Conservation (phyloP, 2,888 invertebrate species). For the Phalera bucephala region DNA sequence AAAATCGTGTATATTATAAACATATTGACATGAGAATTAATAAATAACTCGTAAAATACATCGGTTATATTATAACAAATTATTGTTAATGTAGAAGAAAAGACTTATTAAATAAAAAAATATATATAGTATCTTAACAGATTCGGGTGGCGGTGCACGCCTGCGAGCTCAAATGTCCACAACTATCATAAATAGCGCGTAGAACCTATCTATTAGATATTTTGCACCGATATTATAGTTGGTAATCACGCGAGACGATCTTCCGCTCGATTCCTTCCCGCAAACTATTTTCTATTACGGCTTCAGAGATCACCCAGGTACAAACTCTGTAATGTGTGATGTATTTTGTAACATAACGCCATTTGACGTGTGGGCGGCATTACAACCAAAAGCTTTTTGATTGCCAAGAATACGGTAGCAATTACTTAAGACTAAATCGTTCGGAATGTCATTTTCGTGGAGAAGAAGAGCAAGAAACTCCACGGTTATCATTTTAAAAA, state of each 20-base stretch:
- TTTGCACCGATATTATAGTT: slow-evolving; percentile 75
- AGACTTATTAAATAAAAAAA: slow-evolving; percentile 68
- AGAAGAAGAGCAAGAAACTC: no score
- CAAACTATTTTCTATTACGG: not conserved
- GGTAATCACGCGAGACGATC: slow-evolving; percentile 49
- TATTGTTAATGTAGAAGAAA: slow-evolving; percentile 77
- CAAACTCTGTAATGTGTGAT: no score
- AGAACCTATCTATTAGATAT: slow-evolving; percentile 71
- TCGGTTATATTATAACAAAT: slow-evolving; percentile 60
- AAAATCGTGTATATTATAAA: slow-evolving; percentile 66
- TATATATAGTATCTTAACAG: slow-evolving; percentile 32
- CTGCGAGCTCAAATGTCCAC: slow-evolving; percentile 63
- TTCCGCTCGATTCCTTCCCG: slow-evolving; percentile 36
- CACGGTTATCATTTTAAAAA: no score
- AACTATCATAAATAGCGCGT: slow-evolving; percentile 76
- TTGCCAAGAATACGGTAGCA: no score
- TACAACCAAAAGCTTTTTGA: no score
- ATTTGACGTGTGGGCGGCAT: no score
- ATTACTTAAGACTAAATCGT: no score
- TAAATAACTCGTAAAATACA: slow-evolving; percentile 45
- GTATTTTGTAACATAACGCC: no score
- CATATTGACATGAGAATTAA: slow-evolving; percentile 29
- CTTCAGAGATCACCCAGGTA: not conserved
- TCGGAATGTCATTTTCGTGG: no score
- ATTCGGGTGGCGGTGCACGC: slow-evolving; percentile 41